Evolutionary conservation across 1,140 invertebrate species (phyloP).

Genomic region (Apolygus lucorum): DNA sequence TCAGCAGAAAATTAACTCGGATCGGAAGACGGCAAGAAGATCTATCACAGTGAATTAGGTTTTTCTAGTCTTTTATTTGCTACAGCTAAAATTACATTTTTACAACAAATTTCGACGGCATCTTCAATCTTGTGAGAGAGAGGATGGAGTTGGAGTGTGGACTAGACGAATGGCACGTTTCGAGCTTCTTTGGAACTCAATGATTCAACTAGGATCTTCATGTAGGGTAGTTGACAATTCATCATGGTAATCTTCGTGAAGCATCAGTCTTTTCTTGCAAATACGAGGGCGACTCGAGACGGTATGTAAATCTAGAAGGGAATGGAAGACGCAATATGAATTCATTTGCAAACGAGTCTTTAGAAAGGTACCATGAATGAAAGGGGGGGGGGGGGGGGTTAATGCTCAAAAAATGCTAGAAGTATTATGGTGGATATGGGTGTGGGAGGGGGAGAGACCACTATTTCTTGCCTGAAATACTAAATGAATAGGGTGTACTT

Average conservation of each 20-base stretch:
- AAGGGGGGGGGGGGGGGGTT: no score
- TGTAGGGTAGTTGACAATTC: neutral
- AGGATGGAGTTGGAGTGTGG: neutral
- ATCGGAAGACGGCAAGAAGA: no score
- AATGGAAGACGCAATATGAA: slow-evolving; percentile 23
- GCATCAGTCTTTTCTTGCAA: slow-evolving; percentile 21
- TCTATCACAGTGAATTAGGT: no score
- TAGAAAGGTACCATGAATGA: no score
- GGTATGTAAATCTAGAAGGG: slow-evolving; percentile 37
- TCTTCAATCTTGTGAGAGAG: no score
- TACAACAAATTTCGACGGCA: no score
- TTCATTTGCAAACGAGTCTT: slow-evolving; percentile 1
- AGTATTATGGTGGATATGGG: neutral
- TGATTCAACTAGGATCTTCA: neutral
- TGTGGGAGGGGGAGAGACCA: neutral
- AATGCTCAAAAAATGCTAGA: neutral
- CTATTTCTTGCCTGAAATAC: neutral
- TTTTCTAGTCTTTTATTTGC: no score
- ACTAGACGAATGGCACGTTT: neutral
- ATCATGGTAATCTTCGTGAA: neutral
- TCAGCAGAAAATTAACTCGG: no score
- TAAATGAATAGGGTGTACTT: no score
- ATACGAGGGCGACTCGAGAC: slow-evolving; percentile 33
- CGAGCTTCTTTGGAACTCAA: neutral
- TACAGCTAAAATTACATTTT: no score